Conservation (phyloP, 2,797 vertebrate species). For the Poeciliopsis infans region DNA sequence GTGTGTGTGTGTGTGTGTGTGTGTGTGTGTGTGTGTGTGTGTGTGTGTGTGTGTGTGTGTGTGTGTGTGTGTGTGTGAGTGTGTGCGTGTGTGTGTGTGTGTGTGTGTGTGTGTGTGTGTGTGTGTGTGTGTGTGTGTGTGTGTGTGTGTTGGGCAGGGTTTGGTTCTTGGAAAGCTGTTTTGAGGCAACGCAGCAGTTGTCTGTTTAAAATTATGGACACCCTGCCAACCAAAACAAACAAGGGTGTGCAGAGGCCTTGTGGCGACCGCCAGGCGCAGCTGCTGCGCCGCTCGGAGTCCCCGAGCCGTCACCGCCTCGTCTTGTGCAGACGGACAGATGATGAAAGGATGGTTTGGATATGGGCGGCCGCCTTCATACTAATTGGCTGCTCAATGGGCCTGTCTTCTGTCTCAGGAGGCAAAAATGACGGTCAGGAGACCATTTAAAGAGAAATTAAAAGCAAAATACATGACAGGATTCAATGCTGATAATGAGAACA, state of each 20-base stretch:
- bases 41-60: no score
- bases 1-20: no score
- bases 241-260: conserved; percentile 44
- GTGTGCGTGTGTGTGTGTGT: conserved; percentile 40
- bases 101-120: conserved; percentile 49
- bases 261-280: conserved; percentile 60
- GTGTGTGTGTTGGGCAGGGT: conserved; percentile 41
- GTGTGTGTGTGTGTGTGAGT: no score
- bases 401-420: conserved; percentile 58
- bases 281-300: conserved; percentile 53
- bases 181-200: conserved; percentile 61
- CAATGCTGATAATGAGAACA: background rate
- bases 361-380: conserved; percentile 63
- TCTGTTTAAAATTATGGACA: conserved; percentile 70
- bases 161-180: conserved; percentile 49
- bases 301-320: conserved; percentile 50
- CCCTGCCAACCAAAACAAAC: conserved; percentile 71
- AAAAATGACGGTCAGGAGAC: conserved; percentile 24
- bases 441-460: background rate
- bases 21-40: no score
- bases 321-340: conserved; percentile 60
- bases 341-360: conserved; percentile 71
- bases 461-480: background rate
- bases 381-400: conserved; percentile 72
- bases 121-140: conserved; percentile 20